These are phyloP conservation scores for Hylia prasina DNA, from an alignment of 2,113 vertebrate species.

Conservation along the genomic window DNA sequence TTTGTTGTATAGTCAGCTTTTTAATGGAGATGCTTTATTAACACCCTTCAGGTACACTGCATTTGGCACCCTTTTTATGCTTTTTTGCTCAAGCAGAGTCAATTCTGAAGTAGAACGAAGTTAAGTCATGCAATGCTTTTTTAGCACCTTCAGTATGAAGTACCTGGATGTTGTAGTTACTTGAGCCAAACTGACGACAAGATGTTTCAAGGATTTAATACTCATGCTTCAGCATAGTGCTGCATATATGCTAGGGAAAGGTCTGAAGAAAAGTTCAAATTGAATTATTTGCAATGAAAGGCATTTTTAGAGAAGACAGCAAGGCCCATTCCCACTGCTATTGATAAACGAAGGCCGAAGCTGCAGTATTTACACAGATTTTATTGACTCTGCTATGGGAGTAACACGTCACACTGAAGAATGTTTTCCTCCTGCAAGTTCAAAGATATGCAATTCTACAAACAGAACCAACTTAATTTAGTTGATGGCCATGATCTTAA, in stretches of 20 bases:
- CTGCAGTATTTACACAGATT: neutral
- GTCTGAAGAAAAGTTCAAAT: neutral
- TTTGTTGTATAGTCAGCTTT: neutral
- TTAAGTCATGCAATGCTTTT: neutral
- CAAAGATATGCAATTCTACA: neutral
- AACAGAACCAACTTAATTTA: neutral
- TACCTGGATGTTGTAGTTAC: neutral
- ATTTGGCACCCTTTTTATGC: neutral
- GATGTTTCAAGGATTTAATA: neutral
- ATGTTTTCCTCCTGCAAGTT: neutral
- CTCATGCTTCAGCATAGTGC: neutral
- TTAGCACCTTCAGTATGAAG: neutral
- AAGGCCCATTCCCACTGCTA: neutral
- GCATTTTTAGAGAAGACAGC: neutral
- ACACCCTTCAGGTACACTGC: neutral
- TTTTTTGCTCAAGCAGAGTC: neutral
- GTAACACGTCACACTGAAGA: neutral
- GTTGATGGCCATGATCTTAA: neutral
- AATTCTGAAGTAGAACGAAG: neutral
- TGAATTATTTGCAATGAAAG: neutral
- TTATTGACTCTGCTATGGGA: neutral
- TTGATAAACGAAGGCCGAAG: neutral
- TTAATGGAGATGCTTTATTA: neutral
- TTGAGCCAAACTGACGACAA: neutral
- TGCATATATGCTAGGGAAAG: neutral